Conservation (phyloP, 2,113 vertebrate species). For the Rhea pennata region DNA sequence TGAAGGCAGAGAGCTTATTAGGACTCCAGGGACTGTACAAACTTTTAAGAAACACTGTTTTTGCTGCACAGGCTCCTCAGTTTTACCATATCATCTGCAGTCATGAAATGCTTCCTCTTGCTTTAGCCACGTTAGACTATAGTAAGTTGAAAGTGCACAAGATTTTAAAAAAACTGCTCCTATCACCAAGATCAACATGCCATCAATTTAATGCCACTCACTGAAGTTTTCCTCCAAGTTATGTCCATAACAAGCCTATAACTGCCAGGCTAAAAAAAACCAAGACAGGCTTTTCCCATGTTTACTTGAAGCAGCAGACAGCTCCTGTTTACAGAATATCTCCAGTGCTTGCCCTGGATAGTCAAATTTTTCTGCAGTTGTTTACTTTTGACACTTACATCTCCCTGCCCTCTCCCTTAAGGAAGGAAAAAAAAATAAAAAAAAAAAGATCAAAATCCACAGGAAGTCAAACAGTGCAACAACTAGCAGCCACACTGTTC, state of each 20-base stretch:
- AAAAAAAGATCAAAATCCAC: not conserved
- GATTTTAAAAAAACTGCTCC: not conserved
- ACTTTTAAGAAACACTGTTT: not conserved
- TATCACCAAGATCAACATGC: not conserved
- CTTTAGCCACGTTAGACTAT: not conserved
- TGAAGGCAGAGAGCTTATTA: not conserved
- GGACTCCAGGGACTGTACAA: not conserved
- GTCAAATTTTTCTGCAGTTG: not conserved
- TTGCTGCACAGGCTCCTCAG: not conserved
- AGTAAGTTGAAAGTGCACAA: not conserved
- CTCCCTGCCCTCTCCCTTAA: too few relatives aligned
- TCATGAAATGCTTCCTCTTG: constrained; percentile 8
- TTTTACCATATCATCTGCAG: not conserved
- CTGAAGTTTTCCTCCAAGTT: not conserved
- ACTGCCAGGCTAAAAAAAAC: not conserved
- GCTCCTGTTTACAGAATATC: not conserved
- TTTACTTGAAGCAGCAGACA: not conserved
- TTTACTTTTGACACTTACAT: not conserved
- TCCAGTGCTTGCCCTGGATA: not conserved
- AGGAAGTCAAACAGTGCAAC: not conserved
- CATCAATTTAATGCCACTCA: not conserved
- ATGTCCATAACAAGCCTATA: not conserved
- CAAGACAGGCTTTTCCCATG: not conserved
- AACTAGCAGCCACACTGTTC: not conserved
- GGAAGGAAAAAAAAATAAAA: not conserved